Evolutionary conservation across 2,797 vertebrate species (phyloP).

Genomic region (Phrynocephalus guinanensis): DNA sequence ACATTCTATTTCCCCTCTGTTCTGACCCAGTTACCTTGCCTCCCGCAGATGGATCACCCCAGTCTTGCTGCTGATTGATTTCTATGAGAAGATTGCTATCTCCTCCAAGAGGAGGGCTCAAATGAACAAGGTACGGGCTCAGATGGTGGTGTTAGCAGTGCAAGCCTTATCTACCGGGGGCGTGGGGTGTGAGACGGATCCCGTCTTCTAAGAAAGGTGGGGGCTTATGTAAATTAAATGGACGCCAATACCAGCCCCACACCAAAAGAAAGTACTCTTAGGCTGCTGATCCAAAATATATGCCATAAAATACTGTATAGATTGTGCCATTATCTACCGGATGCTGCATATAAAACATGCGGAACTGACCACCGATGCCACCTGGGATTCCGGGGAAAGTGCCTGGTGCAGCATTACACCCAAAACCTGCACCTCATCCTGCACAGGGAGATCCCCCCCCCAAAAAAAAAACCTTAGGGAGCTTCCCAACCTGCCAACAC

Average conservation of each 20-base stretch:
- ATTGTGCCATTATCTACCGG: neutral
- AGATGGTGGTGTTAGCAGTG: neutral
- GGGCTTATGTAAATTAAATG: neutral
- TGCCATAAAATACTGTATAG: neutral
- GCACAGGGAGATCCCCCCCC: too few relatives aligned
- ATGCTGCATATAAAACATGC: neutral
- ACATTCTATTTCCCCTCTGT: neutral
- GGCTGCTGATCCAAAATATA: neutral
- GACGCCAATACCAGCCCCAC: neutral
- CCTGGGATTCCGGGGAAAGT: too few relatives aligned
- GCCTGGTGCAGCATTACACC: too few relatives aligned
- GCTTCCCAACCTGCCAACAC: too few relatives aligned
- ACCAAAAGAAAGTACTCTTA: neutral
- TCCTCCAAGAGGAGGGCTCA: slow-evolving; percentile 94
- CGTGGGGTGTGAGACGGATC: neutral
- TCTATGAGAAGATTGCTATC: slow-evolving; percentile 95
- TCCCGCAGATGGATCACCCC: slow-evolving; percentile 93
- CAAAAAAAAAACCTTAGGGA: too few relatives aligned
- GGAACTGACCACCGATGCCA: too few relatives aligned
- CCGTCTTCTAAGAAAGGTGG: neutral
- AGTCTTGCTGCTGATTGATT: slow-evolving; percentile 92
- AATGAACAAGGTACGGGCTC: slow-evolving; percentile 90
- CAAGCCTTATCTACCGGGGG: neutral
- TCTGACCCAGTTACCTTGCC: slow-evolving; percentile 7
- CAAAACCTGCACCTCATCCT: too few relatives aligned